These are phyloP conservation scores for Cyclophora albipunctata DNA, from an alignment of 2,888 invertebrate species.

Conservation along the genomic window DNA sequence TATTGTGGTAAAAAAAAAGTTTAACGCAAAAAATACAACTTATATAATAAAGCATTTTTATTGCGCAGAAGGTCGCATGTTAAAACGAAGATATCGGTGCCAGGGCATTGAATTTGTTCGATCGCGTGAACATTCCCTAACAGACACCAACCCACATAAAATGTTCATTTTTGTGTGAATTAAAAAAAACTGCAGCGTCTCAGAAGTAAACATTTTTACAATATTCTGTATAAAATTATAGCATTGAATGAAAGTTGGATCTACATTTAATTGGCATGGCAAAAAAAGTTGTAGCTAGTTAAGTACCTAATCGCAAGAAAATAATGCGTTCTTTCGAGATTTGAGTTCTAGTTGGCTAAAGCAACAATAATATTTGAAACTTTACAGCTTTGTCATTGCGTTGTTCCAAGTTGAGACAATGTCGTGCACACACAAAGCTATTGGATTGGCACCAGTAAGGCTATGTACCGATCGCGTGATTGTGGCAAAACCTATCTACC, in stretches of 20 bases:
- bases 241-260: too few relatives aligned
- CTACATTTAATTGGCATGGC: too few relatives aligned
- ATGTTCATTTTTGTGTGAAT: constrained; percentile 17
- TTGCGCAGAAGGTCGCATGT: constrained; percentile 58
- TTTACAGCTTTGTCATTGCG: constrained; percentile 16
- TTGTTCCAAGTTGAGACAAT: constrained; percentile 14
- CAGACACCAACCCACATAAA: constrained; percentile 18
- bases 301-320: too few relatives aligned
- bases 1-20: too few relatives aligned
- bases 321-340: too few relatives aligned
- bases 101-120: constrained; percentile 53
- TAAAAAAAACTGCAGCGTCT: constrained; percentile 7
- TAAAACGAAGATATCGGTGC: constrained; percentile 43
- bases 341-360: too few relatives aligned
- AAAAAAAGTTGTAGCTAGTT: too few relatives aligned
- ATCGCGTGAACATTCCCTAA: constrained; percentile 52
- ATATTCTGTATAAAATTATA: too few relatives aligned
- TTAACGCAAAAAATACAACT: too few relatives aligned
- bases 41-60: constrained; percentile 26
- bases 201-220: too few relatives aligned
- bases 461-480: constrained; percentile 58
- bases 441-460: constrained; percentile 34
- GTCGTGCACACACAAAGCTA: constrained; percentile 43
- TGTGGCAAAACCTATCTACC: constrained; percentile 61
- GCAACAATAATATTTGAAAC: constrained; percentile 12